Evolutionary conservation across 1,140 invertebrate species (phyloP).

Genomic region (Megalonaias nervosa): DNA sequence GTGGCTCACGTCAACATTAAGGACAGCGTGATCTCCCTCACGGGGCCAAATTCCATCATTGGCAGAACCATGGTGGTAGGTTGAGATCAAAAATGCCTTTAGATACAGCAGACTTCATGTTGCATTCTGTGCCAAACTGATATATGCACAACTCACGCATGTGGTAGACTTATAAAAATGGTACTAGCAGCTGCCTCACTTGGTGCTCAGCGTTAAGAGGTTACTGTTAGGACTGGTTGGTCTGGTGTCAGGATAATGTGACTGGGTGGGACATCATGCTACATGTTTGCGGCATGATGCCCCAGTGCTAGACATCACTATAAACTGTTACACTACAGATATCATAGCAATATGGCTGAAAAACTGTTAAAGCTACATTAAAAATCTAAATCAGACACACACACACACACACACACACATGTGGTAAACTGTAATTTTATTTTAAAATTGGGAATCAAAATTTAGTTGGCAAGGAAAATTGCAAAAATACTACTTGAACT

Average conservation of each 20-base stretch:
- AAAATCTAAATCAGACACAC: too few species aligned
- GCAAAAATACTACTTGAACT: too few species aligned
- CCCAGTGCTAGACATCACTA: too few species aligned
- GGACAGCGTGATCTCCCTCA: conserved; percentile 83
- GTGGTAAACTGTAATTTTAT: not conserved
- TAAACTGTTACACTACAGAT: too few species aligned
- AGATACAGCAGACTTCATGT: not conserved
- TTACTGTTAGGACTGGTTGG: too few species aligned
- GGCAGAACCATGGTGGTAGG: conserved; percentile 83
- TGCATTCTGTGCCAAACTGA: not conserved
- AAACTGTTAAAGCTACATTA: too few species aligned
- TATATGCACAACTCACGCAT: not conserved
- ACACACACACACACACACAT: not conserved
- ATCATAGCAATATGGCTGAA: too few species aligned
- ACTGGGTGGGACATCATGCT: too few species aligned
- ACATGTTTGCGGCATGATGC: too few species aligned
- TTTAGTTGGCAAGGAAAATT: not conserved
- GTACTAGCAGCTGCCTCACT: too few species aligned
- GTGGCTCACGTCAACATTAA: conserved; percentile 84
- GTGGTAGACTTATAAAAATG: not conserved
- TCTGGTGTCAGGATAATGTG: too few species aligned
- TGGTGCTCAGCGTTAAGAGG: too few species aligned
- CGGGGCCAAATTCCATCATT: conserved; percentile 85
- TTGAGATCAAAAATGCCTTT: conserved; percentile 1
- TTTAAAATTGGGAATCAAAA: not conserved